These are phyloP conservation scores for Ciconia maguari DNA, from an alignment of 2,113 vertebrate species.

Conservation along the genomic window DNA sequence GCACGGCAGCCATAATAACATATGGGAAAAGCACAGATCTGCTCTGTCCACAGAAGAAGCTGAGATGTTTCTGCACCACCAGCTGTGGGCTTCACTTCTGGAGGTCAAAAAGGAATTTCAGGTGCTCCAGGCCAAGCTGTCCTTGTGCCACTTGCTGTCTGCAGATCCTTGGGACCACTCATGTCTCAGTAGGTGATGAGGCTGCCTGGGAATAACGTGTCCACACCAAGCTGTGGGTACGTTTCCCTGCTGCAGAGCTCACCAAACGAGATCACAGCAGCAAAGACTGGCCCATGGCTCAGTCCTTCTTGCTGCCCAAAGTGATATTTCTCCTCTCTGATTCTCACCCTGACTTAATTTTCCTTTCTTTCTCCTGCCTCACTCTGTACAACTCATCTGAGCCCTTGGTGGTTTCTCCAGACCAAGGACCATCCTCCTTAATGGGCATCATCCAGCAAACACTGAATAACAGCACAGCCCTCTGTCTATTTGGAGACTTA, in stretches of 20 bases:
- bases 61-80: neutral
- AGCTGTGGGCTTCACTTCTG: neutral
- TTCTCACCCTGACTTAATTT: neutral
- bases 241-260: neutral
- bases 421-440: neutral
- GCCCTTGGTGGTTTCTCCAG: neutral
- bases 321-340: neutral
- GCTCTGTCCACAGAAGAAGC: neutral
- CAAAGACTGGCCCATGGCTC: neutral
- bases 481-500: neutral
- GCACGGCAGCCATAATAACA: accelerated
- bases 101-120: neutral
- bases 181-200: neutral
- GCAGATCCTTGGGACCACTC: neutral
- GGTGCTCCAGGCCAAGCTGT: neutral
- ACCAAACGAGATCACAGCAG: neutral
- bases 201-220: neutral
- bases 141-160: neutral
- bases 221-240: neutral
- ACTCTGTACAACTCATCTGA: neutral
- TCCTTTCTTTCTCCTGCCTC: neutral
- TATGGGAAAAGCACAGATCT: neutral
- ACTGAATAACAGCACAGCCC: neutral
- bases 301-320: neutral
- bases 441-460: neutral